Conservation (phyloP, 2,113 vertebrate genomes). For the Oreotragus oreotragus region DNA sequence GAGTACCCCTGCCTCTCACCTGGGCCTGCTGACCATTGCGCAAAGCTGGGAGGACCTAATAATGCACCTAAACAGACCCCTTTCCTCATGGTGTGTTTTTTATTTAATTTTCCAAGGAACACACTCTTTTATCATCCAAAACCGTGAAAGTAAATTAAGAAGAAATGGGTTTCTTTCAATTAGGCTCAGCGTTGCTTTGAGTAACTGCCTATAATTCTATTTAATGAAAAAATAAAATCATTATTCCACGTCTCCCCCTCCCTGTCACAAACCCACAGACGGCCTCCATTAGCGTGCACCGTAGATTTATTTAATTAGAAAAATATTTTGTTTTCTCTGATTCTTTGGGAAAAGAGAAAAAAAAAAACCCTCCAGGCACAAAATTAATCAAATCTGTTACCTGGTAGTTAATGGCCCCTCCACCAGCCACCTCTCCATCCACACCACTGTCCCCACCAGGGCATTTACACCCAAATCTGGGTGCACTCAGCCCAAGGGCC, state of each 20-base stretch:
- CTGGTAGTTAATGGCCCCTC: conserved; percentile 81
- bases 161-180: conserved; percentile 91
- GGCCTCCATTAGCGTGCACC: conserved; percentile 81
- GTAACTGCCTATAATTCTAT: conserved; percentile 90
- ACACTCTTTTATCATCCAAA: conserved; percentile 86
- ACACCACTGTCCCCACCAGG: not conserved
- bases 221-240: conserved; percentile 91
- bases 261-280: conserved; percentile 81
- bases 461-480: not conserved
- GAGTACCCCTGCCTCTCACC: conserved; percentile 44
- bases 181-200: conserved; percentile 86
- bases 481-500: accelerated
- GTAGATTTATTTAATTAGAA: conserved; percentile 89
- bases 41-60: not conserved
- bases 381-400: conserved; percentile 86
- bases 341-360: conserved; percentile 68
- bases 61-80: not conserved
- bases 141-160: conserved; percentile 89
- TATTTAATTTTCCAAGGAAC: conserved; percentile 84
- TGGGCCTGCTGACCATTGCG: conserved; percentile 49
- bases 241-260: conserved; percentile 82
- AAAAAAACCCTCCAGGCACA: conserved; percentile 79
- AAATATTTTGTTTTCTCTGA: conserved; percentile 86
- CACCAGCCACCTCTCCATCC: conserved; percentile 72
- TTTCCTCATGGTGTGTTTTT: conserved; percentile 79